A percentile compares a stretch with the other conserved stretches of the same genome.
Conservation (phyloP, 2,888 invertebrate genomes). For the Vesta saturnalis region DNA sequence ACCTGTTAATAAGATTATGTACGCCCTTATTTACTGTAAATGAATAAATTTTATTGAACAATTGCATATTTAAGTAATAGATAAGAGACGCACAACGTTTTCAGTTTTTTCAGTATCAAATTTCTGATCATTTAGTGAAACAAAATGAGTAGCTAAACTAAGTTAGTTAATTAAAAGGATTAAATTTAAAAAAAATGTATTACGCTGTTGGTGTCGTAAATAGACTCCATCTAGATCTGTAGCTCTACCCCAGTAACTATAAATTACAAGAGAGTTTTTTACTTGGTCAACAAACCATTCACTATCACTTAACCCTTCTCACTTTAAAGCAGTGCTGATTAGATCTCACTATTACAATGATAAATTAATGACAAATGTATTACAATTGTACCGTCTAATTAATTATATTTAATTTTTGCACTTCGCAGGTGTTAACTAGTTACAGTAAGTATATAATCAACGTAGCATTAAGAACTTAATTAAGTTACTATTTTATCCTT, state of each 20-base stretch:
- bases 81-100: too few relatives aligned
- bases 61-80: too few relatives aligned
- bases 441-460: not conserved
- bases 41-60: too few relatives aligned
- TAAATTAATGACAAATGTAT: slow-evolving; percentile 4
- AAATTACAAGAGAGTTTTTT: slow-evolving; percentile 9
- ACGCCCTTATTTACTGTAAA: too few relatives aligned
- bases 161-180: too few relatives aligned
- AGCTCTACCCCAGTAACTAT: slow-evolving; percentile 4
- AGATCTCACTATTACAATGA: slow-evolving; percentile 5
- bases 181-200: too few relatives aligned
- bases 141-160: too few relatives aligned
- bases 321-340: slow-evolving; percentile 7
- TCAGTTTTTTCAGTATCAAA: too few relatives aligned
- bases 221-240: slow-evolving; percentile 5
- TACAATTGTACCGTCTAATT: not conserved
- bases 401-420: too few relatives aligned
- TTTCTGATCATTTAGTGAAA: too few relatives aligned
- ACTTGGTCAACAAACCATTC: slow-evolving; percentile 12
- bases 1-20: too few relatives aligned
- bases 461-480: not conserved
- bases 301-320: slow-evolving; percentile 14
- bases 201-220: not conserved
- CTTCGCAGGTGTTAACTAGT: too few relatives aligned
- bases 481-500: not conserved